phyloP scores from a whole-genome alignment of 92 coral and sea anemone species.

The Bergia sp. region DNA sequence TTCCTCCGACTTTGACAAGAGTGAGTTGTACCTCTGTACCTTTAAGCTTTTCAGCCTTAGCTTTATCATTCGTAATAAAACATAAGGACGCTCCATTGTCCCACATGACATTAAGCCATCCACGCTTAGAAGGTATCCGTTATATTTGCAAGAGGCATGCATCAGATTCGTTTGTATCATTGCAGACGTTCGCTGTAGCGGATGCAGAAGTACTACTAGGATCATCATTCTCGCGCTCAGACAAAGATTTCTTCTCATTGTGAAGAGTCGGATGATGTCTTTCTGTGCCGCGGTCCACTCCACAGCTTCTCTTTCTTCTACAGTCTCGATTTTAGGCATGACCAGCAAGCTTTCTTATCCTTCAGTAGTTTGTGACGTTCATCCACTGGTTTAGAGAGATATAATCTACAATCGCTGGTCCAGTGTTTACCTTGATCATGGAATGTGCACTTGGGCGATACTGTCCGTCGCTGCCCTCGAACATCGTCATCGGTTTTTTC shows the following conservation, averaged over 20 bases:
- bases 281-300: constrained; percentile 35
- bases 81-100: too few species aligned
- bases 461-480: neutral
- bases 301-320: constrained; percentile 39
- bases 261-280: constrained; percentile 49
- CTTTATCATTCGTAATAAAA: constrained; percentile 50
- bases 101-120: constrained; percentile 23
- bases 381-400: constrained; percentile 37
- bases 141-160: constrained; percentile 57
- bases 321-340: constrained; percentile 57
- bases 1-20: constrained; percentile 52
- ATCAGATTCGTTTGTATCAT: neutral
- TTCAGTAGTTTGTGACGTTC: constrained; percentile 37
- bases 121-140: constrained; percentile 44
- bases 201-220: neutral
- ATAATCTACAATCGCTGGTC: constrained; percentile 45
- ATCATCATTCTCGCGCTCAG: too few species aligned
- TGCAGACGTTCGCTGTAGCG: constrained; percentile 16
- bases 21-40: constrained; percentile 48
- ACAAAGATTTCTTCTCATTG: neutral
- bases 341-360: constrained; percentile 65
- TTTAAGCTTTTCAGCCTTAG: constrained; percentile 40
- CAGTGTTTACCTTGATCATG: constrained; percentile 56
- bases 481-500: neutral
- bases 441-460: constrained; percentile 33